Evolutionary conservation across 2,113 vertebrate species (phyloP).

Genomic region (Procavia capensis): DNA sequence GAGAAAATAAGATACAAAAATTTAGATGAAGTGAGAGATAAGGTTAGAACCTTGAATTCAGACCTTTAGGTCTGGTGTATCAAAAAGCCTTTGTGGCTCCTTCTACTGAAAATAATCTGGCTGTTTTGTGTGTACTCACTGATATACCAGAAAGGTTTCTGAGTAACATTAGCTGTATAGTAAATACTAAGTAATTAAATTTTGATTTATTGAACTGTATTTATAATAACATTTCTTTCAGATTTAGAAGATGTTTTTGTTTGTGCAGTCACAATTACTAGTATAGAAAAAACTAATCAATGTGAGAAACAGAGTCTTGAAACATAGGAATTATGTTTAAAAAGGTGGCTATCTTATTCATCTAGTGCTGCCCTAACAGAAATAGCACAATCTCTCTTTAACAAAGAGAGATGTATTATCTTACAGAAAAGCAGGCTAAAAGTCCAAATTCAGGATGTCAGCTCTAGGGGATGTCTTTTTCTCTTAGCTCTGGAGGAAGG

Average conservation of each 20-base stretch:
- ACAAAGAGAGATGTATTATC: too few species aligned
- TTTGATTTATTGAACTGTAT: not conserved
- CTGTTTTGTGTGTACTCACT: not conserved
- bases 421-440: too few species aligned
- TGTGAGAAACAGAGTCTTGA: not conserved
- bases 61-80: not conserved
- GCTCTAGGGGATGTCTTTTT: too few species aligned
- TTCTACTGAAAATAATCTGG: not conserved
- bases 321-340: not conserved
- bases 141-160: not conserved
- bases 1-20: not conserved
- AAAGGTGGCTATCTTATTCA: too few species aligned
- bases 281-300: not conserved
- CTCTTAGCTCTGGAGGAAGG: too few species aligned
- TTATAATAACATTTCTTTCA: conserved; percentile 48
- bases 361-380: too few species aligned
- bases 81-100: not conserved
- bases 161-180: not conserved
- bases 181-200: not conserved
- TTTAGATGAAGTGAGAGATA: not conserved
- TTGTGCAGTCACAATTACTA: not conserved
- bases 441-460: too few species aligned
- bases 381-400: too few species aligned
- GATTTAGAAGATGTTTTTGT: conserved; percentile 46
- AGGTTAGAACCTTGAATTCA: not conserved